Evolutionary conservation across 1,140 invertebrate species (phyloP).

Genomic region (Parapsyche elsis): DNA sequence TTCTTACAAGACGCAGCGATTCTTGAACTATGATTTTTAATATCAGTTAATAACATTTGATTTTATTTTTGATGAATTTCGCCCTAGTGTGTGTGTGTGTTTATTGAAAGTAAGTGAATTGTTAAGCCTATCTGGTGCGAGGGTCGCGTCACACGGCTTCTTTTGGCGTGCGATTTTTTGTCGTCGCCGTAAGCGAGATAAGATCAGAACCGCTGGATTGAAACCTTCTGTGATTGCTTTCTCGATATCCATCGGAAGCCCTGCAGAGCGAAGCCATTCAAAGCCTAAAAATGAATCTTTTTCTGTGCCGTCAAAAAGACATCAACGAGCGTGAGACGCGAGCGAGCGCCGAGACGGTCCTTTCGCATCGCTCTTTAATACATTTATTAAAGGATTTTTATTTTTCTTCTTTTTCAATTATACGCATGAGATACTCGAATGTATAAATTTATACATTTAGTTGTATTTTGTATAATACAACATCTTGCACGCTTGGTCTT

Average conservation of each 20-base stretch:
- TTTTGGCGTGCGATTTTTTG: background rate
- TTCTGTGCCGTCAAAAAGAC: slow-evolving; percentile 22
- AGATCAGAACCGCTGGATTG: slow-evolving; percentile 28
- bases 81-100: background rate
- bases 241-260: slow-evolving; percentile 31
- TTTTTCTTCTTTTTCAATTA: too few relatives aligned
- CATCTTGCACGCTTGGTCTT: too few relatives aligned
- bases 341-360: background rate
- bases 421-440: too few relatives aligned
- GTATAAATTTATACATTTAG: too few relatives aligned
- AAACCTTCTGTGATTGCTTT: slow-evolving; percentile 36
- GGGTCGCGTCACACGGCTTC: background rate
- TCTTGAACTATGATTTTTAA: too few relatives aligned
- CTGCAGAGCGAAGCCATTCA: background rate
- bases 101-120: slow-evolving; percentile 17
- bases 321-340: slow-evolving; percentile 17
- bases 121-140: background rate
- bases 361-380: background rate
- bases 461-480: too few relatives aligned
- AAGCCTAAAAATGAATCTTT: slow-evolving; percentile 19
- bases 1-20: too few relatives aligned
- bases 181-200: slow-evolving; percentile 11
- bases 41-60: too few relatives aligned
- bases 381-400: too few relatives aligned
- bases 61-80: background rate